phyloP scores from a whole-genome alignment of 2,797 vertebrate species.

The Cheirogaleus major region DNA sequence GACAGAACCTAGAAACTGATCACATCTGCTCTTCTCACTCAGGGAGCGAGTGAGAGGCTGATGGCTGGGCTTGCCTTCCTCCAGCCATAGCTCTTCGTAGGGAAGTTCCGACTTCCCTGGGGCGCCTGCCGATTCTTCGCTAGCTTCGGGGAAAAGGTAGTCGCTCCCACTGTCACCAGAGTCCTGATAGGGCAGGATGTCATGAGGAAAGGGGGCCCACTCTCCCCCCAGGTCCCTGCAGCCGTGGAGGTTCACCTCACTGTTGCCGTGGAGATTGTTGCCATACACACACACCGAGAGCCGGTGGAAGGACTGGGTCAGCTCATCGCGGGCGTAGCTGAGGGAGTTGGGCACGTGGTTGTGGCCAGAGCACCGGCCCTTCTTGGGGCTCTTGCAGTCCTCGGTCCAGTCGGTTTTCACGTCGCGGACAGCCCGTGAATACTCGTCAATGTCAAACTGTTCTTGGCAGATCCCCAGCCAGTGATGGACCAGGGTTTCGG shows the following conservation, averaged over 20 bases:
- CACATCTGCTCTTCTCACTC: constrained; percentile 87
- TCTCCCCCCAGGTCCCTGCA: constrained; percentile 94
- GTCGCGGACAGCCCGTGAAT: constrained; percentile 96
- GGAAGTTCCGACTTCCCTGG: constrained; percentile 91
- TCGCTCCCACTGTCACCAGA: constrained; percentile 89
- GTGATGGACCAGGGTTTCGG: constrained; percentile 94
- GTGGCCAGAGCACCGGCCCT: constrained; percentile 91
- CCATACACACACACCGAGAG: constrained; percentile 98
- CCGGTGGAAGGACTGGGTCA: constrained; percentile 98
- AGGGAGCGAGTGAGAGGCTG: constrained; percentile 82
- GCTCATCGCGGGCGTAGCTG: constrained; percentile 95
- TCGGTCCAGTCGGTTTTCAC: constrained; percentile 96
- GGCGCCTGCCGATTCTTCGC: constrained; percentile 85
- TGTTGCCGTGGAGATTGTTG: constrained; percentile 97
- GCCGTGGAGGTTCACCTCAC: constrained; percentile 97
- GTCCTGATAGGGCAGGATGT: constrained; percentile 90
- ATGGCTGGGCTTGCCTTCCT: constrained; percentile 88
- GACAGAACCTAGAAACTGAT: constrained; percentile 85
- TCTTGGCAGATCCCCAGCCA: constrained; percentile 97
- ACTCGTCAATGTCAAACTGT: constrained; percentile 98
- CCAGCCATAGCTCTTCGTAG: constrained; percentile 98
- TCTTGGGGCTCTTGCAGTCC: constrained; percentile 96
- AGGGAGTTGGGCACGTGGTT: constrained; percentile 94
- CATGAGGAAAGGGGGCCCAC: constrained; percentile 92
- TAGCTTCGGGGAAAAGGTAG: constrained; percentile 92